phyloP scores from a whole-genome alignment of 23 tunicate genomes.

The Halocynthia aurantium region DNA sequence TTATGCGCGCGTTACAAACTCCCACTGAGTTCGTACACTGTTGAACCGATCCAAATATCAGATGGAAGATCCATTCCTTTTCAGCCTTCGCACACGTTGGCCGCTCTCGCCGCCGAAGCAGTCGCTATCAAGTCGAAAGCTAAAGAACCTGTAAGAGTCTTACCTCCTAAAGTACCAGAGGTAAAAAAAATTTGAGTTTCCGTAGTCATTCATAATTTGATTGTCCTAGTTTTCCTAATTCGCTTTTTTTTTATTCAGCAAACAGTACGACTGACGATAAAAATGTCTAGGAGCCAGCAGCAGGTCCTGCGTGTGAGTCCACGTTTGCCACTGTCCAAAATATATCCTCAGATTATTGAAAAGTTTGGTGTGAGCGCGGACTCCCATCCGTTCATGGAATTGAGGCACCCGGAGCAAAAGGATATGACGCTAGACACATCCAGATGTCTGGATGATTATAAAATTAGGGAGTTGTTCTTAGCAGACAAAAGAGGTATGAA shows the following conservation, averaged over 20 bases:
- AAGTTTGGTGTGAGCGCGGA: not conserved
- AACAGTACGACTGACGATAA: conserved; percentile 17
- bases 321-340: not conserved
- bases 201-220: not conserved
- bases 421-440: conserved; percentile 5
- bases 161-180: conserved; percentile 14
- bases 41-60: conserved; percentile 10
- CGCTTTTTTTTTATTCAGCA: not conserved
- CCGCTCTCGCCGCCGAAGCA: conserved; percentile 3
- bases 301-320: conserved; percentile 19
- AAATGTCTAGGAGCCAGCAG: conserved; percentile 7
- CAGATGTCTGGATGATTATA: conserved; percentile 16
- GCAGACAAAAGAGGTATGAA: conserved; percentile 17
- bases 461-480: conserved; percentile 14
- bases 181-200: not conserved
- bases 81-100: conserved; percentile 12
- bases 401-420: conserved; percentile 19
- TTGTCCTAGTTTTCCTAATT: not conserved
- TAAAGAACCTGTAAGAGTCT: not conserved
- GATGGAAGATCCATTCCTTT: conserved; percentile 18
- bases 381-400: not conserved
- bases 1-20: conserved; percentile 18
- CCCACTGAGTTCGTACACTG: not conserved
- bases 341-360: conserved; percentile 2
- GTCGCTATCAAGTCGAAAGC: conserved; percentile 3